These are phyloP conservation scores for Numenius phaeopus DNA, from an alignment of 2,797 vertebrate genomes.

Conservation along the genomic window DNA sequence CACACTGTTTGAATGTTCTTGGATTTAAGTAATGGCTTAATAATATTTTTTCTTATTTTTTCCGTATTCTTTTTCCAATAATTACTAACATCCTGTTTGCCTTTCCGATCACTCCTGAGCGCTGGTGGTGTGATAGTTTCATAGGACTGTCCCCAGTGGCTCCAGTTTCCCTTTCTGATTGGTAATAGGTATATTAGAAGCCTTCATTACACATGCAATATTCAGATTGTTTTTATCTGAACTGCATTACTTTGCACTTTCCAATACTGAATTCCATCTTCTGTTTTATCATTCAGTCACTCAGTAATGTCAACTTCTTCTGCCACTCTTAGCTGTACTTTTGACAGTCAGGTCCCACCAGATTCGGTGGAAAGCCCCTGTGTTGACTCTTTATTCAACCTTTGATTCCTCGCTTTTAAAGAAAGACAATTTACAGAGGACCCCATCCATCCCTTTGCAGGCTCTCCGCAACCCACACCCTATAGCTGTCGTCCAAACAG, in stretches of 20 bases:
- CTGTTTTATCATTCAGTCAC: neutral
- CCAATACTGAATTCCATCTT: neutral
- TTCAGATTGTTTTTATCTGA: neutral
- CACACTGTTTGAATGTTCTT: neutral
- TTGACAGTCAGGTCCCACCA: neutral
- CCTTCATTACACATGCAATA: neutral
- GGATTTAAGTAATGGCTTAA: neutral
- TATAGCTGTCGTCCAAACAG: neutral
- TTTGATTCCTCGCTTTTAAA: neutral
- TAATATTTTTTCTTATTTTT: neutral
- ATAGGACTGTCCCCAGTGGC: neutral
- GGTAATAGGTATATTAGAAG: slow-evolving; percentile 2
- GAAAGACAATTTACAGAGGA: neutral
- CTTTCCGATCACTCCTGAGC: neutral
- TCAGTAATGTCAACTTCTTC: neutral
- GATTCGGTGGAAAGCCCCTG: neutral
- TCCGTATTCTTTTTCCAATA: neutral
- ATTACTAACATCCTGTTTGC: neutral
- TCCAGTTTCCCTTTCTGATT: neutral
- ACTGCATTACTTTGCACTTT: neutral
- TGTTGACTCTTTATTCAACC: neutral
- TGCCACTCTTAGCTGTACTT: neutral
- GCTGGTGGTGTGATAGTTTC: neutral
- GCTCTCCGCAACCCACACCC: accelerated
- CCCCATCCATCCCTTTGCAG: neutral